Base-by-base conservation (phyloP, 2,113 vertebrate species). In the Gymnorhina tibicen region DNA sequence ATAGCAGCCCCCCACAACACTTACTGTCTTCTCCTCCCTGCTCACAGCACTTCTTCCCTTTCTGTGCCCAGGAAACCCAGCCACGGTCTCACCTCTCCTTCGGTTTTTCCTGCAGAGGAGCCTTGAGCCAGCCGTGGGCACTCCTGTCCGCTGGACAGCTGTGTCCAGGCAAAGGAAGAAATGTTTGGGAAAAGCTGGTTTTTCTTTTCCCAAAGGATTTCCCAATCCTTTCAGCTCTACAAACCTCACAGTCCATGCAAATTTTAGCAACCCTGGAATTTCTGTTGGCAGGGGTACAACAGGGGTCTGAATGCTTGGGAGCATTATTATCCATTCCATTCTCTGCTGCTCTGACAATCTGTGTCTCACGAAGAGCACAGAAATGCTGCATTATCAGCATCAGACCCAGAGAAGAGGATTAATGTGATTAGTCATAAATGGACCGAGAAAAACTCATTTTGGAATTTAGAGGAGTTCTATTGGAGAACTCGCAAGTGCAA, bases 341-440 rank as follows among this genome's bases (percentile, higher is more conserved):
- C 56, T 42, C 27, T 79, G 76, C 78, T 90, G 55, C 75, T 73
- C 78, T 64, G 66, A 22, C 60, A 63, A 58, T 35, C 64, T 49
- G 24, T 39, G 32, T 32, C 82, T 91, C 78, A 60, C 1, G 0
- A 68, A 82, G 42, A 42, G 28, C 72, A 68, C 46, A 37, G 60
- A 33, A 55, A 67, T 44, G 42, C 44, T 83, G 53, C 72, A 63
- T 60, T 76, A 89, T 46, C 58, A 70, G 24, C 79, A 81, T 64
- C 64, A 93, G 72, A 78, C 75, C 63, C 62, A 68, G 56, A 76
- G 83, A 77, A 64, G 35, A 69, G 84, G 68, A 91, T 62, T 77
- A 62, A 80, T 58, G 26, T 56, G 56, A 78, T 89, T 88, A 90
- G 56, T 91, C 79, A 73, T 52, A 96, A 92, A 92, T 6, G 28